phyloP scores from a whole-genome alignment of 2,797 vertebrate species.

The Psittacula derbiana region DNA sequence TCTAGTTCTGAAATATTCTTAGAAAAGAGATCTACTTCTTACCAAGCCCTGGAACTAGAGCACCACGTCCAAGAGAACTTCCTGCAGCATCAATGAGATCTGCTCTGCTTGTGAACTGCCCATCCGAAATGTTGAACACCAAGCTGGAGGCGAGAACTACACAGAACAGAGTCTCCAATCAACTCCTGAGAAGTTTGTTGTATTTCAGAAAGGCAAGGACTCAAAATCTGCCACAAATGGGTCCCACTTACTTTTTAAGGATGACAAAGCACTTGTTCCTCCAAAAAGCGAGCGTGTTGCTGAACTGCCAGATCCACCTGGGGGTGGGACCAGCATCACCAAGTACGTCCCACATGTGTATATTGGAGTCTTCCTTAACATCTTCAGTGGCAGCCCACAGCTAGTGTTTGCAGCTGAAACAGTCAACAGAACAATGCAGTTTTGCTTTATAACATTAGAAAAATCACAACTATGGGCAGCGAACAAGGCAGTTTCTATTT shows the following conservation, averaged over 20 bases:
- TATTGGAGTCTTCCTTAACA: constrained; percentile 93
- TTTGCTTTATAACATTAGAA: not conserved
- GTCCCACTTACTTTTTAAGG: constrained; percentile 89
- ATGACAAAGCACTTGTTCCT: constrained; percentile 93
- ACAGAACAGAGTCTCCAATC: not conserved
- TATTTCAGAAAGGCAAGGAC: not conserved
- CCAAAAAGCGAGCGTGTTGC: constrained; percentile 96
- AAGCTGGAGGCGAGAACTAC: constrained; percentile 93
- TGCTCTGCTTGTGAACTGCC: constrained; percentile 93
- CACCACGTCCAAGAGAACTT: constrained; percentile 93
- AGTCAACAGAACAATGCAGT: not conserved
- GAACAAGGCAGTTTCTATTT: not conserved
- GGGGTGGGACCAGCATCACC: constrained; percentile 94
- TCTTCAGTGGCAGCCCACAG: constrained; percentile 95
- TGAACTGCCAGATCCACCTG: constrained; percentile 95
- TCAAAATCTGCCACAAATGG: accelerated
- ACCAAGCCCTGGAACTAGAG: constrained; percentile 94
- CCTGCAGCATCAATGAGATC: constrained; percentile 98
- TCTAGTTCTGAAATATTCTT: not conserved
- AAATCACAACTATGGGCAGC: not conserved
- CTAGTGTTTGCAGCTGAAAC: constrained; percentile 90
- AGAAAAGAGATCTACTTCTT: constrained; percentile 45
- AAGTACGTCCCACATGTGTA: constrained; percentile 96
- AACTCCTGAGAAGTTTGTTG: not conserved
- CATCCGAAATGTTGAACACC: constrained; percentile 93